phyloP scores from a whole-genome alignment of 2,113 vertebrate species.

The Epinephelus cyanopodus region DNA sequence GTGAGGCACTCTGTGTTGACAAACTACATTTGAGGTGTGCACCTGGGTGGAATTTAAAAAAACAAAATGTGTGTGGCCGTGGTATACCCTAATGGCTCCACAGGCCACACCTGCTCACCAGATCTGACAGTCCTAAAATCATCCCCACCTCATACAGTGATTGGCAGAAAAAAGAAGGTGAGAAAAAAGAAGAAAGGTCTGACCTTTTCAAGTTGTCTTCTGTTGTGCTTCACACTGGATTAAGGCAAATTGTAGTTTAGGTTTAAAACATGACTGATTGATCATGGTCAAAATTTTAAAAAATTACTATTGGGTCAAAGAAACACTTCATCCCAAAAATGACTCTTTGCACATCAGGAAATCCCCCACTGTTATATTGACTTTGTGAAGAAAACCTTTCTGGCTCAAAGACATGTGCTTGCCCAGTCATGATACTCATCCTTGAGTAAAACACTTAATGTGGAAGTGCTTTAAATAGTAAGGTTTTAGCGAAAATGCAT shows the following conservation, averaged over 20 bases:
- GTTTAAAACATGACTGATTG: background rate
- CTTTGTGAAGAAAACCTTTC: no score
- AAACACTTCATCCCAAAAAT: no score
- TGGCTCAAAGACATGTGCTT: no score
- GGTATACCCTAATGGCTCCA: background rate
- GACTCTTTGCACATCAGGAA: no score
- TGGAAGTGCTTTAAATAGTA: no score
- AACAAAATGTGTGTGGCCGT: background rate
- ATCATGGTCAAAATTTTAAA: background rate
- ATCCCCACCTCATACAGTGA: no score
- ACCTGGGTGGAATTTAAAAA: background rate
- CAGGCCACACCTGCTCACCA: background rate
- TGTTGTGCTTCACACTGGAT: background rate
- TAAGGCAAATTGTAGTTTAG: no score
- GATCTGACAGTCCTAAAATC: background rate
- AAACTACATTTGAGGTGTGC: constrained; percentile 1
- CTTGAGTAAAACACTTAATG: no score
- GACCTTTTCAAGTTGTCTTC: background rate
- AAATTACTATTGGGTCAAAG: background rate
- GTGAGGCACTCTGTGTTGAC: background rate
- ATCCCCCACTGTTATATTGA: no score
- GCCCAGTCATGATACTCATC: no score
- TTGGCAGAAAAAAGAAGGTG: no score
- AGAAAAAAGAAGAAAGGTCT: background rate
- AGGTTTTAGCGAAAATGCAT: no score